phyloP scores from a whole-genome alignment of 2,888 invertebrate genomes.

The Leptopilina drosophilae region DNA sequence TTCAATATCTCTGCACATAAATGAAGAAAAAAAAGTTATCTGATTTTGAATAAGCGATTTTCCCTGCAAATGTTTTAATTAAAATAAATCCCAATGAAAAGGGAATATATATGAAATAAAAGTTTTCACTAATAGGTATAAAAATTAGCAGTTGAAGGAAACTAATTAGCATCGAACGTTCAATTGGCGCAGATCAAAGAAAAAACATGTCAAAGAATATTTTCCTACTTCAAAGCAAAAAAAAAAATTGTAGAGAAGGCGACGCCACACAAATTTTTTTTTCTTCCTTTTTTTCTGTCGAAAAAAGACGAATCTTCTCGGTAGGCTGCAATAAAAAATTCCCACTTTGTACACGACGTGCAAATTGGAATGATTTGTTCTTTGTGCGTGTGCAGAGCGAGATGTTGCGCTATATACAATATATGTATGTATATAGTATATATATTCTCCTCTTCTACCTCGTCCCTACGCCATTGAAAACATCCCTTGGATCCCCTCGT shows the following conservation, averaged over 20 bases:
- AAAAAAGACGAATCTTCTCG: slow-evolving; percentile 39
- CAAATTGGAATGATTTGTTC: slow-evolving; percentile 41
- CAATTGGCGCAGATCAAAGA: slow-evolving; percentile 38
- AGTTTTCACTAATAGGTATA: slow-evolving; percentile 14
- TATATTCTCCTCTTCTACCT: slow-evolving; percentile 40
- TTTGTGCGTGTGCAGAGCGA: slow-evolving; percentile 39
- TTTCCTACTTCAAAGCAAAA: slow-evolving; percentile 36
- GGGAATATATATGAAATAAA: background rate
- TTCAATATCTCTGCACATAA: too few species aligned
- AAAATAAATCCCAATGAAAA: background rate
- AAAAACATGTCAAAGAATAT: slow-evolving; percentile 35
- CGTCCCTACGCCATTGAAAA: slow-evolving; percentile 45
- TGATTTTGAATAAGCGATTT: background rate
- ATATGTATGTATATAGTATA: slow-evolving; percentile 14
- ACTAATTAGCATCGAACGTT: slow-evolving; percentile 35
- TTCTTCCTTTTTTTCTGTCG: slow-evolving; percentile 30
- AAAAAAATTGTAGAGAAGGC: slow-evolving; percentile 26
- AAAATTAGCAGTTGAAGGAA: slow-evolving; percentile 30
- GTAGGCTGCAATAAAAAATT: slow-evolving; percentile 40
- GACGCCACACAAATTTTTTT: background rate
- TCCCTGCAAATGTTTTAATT: background rate
- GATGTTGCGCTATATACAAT: slow-evolving; percentile 12
- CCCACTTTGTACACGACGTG: slow-evolving; percentile 39
- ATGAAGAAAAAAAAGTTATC: background rate
- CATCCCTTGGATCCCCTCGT: slow-evolving; percentile 51